Evolutionary conservation across 2,888 invertebrate species (phyloP), one percentile per base, ranked within the genome.

Genomic region (Meteorus colon): DNA sequence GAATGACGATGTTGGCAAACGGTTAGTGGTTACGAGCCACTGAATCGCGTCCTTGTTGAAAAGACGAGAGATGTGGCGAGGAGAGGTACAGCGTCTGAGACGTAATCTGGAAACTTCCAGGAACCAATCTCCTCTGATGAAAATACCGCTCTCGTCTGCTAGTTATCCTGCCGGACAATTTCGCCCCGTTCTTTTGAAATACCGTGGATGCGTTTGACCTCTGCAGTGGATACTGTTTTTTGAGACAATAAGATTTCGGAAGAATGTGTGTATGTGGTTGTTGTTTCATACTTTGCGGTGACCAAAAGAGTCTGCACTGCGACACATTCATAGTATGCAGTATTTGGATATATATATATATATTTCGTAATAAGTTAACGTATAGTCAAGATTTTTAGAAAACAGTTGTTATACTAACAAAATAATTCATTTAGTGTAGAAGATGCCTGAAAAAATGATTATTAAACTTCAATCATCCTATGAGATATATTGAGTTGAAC

Each of bases 61-160:
- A 62, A 65, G 75, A 77, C 72, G 59, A 67, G 73, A 77, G 68
- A 76, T 69, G 67, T 55, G 67, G 79, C 74, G 75, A 75, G 72
- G 48, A n/a, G 73, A 69, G 76, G 69, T 78, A 73, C 74, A 75
- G 48, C 78, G 67, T 34, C 73, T 63, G 77, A 79, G 81, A 83
- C 79, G 83, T 83, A 83, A 85, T 84, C 83, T 82, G 79, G 82
- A 80, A 82, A 84, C 83, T 86, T 83, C 80, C 78, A 79, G 82
- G 82, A 85, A 83, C 83, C 86, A 85, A 85, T 86, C 85, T 84
- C 78, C 84, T 82, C 84, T 84, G 86, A 86, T 86, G 85, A 85
- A 86, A 85, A 85, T 84, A 84, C 85, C 85, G 81, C 74, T 80
- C 81, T 82, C 76, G 77, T 77, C 75, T 73, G 75, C 70, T 74